These are phyloP conservation scores for Polypterus senegalus DNA, from an alignment of 2,113 vertebrate genomes.

Conservation along the genomic window DNA sequence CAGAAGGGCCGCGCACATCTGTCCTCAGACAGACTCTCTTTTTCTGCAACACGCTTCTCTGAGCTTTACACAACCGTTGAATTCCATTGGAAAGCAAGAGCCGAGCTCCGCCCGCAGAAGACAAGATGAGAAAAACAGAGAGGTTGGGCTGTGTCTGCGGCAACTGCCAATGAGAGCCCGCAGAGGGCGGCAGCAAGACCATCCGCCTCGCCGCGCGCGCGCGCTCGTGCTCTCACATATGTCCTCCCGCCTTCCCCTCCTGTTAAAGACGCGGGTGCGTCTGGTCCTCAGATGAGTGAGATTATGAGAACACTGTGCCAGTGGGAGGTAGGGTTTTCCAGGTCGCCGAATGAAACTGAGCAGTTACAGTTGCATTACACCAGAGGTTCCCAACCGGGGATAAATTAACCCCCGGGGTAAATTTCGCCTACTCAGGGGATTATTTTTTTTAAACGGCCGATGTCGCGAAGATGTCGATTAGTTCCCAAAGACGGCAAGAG, in stretches of 20 bases:
- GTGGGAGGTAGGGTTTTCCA: too few relatives aligned
- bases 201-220: not conserved
- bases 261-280: constrained; percentile 40
- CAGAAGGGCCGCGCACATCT: constrained; percentile 48
- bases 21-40: constrained; percentile 31
- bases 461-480: too few relatives aligned
- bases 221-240: constrained; percentile 10
- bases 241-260: constrained; percentile 18
- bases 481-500: too few relatives aligned
- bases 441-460: too few relatives aligned
- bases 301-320: too few relatives aligned
- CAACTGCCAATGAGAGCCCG: constrained; percentile 16
- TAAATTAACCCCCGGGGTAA: too few relatives aligned
- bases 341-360: too few relatives aligned
- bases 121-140: constrained; percentile 4
- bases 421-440: too few relatives aligned
- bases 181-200: constrained; percentile 30
- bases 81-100: constrained; percentile 41
- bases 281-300: too few relatives aligned
- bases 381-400: constrained; percentile 26
- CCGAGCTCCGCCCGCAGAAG: constrained; percentile 60
- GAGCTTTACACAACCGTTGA: constrained; percentile 19
- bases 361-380: constrained; percentile 40
- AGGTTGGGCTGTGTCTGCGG: constrained; percentile 4
- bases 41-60: constrained; percentile 14